Evolutionary conservation across 2,888 invertebrate species (phyloP).

Genomic region (Aphodius sticticus): DNA sequence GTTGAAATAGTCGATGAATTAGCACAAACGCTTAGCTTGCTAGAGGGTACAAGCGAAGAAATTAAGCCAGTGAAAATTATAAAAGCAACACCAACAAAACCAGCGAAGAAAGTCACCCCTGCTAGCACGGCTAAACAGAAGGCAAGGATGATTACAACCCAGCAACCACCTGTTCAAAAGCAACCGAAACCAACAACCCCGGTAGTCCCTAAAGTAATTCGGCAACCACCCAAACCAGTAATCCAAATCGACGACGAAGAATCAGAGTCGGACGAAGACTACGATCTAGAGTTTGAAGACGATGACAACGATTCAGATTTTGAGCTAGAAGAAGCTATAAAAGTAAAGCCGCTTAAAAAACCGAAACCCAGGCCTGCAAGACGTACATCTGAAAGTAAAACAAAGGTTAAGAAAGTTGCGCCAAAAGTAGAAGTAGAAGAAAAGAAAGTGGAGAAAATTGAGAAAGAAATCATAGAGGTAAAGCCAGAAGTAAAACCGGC

Average conservation of each 20-base stretch:
- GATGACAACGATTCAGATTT: conserved; percentile 65
- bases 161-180: conserved; percentile 36
- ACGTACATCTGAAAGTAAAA: conserved; percentile 36
- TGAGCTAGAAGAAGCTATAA: conserved; percentile 51
- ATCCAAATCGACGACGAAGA: conserved; percentile 40
- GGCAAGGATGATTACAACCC: conserved; percentile 42
- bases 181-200: conserved; percentile 33
- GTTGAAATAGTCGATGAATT: conserved; percentile 53
- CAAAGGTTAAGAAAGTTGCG: conserved; percentile 24
- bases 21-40: conserved; percentile 56
- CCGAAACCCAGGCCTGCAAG: conserved; percentile 45
- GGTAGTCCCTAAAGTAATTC: conserved; percentile 22
- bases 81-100: conserved; percentile 36
- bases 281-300: conserved; percentile 59
- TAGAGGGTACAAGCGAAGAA: conserved; percentile 48
- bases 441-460: conserved; percentile 28
- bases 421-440: conserved; percentile 48
- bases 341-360: conserved; percentile 46
- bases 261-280: conserved; percentile 63
- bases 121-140: conserved; percentile 38
- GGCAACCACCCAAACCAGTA: conserved; percentile 36
- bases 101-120: conserved; percentile 34
- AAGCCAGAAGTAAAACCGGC: conserved; percentile 51
- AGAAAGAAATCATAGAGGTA: conserved; percentile 32
- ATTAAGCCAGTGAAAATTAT: conserved; percentile 37